Percentiles rank a stretch among this genome's conserved stretches.
Conservation (phyloP, 2,797 vertebrate species). For the Pogoniulus pusillus region DNA sequence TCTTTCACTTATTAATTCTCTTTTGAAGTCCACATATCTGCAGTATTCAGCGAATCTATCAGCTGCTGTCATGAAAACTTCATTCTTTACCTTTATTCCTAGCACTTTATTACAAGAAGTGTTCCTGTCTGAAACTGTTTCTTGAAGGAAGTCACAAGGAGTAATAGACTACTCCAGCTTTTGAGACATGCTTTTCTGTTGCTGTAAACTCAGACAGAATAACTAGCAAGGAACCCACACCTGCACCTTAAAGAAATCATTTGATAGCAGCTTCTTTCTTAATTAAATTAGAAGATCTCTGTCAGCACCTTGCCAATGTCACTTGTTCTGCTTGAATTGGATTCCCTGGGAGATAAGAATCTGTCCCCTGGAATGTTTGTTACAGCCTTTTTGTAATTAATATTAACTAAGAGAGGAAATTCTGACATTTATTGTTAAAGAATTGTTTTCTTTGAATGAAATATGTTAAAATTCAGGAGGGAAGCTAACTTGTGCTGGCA, state of each 20-base stretch:
- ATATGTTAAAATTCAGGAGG: background rate
- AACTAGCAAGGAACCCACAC: background rate
- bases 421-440: background rate
- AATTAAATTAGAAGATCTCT: background rate
- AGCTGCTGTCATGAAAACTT: background rate
- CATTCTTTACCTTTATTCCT: conserved; percentile 7
- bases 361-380: background rate
- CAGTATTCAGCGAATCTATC: background rate
- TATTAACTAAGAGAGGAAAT: background rate
- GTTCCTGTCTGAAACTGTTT: background rate
- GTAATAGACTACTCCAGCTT: background rate
- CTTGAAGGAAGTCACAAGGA: background rate
- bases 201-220: background rate
- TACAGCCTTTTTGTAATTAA: background rate
- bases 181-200: background rate
- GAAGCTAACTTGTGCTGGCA: background rate
- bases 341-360: background rate
- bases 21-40: conserved; percentile 4
- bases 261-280: background rate
- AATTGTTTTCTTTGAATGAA: background rate
- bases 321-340: background rate
- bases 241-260: background rate
- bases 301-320: background rate
- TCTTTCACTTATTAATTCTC: conserved; percentile 19
- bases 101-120: background rate